These are phyloP conservation scores for Philopedon plagiatum DNA, from an alignment of 2,888 invertebrate genomes.

Conservation along the genomic window DNA sequence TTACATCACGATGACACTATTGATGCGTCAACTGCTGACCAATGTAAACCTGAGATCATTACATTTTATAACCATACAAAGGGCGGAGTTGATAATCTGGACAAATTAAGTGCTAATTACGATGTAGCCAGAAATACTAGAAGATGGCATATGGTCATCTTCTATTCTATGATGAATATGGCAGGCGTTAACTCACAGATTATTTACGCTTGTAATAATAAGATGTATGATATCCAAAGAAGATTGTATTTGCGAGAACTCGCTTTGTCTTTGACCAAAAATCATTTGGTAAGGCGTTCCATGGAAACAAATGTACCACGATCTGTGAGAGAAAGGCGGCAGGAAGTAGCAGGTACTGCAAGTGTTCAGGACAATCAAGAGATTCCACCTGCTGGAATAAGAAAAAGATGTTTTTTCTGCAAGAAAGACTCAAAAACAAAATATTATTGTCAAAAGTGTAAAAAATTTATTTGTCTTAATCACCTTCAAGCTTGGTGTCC, in stretches of 20 bases:
- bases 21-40: neutral
- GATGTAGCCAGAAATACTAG: constrained; percentile 20
- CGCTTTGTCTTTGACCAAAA: neutral
- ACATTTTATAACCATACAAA: constrained; percentile 23
- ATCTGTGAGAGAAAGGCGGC: neutral
- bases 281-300: neutral
- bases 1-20: constrained; percentile 13
- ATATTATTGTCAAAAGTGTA: constrained; percentile 4
- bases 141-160: constrained; percentile 31
- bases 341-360: constrained; percentile 5
- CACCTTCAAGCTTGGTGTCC: neutral
- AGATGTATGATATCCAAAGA: neutral
- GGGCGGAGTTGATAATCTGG: constrained; percentile 23
- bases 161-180: constrained; percentile 54
- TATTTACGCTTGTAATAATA: constrained; percentile 14
- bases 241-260: neutral
- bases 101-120: constrained; percentile 32
- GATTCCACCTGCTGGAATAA: neutral
- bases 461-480: neutral
- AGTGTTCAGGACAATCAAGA: constrained; percentile 2
- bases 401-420: constrained; percentile 18
- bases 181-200: constrained; percentile 35
- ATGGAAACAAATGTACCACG: neutral
- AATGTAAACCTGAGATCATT: constrained; percentile 9
- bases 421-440: constrained; percentile 28